Evolutionary conservation across 1,140 invertebrate genomes (phyloP).

Genomic region (Eueides isabella): DNA sequence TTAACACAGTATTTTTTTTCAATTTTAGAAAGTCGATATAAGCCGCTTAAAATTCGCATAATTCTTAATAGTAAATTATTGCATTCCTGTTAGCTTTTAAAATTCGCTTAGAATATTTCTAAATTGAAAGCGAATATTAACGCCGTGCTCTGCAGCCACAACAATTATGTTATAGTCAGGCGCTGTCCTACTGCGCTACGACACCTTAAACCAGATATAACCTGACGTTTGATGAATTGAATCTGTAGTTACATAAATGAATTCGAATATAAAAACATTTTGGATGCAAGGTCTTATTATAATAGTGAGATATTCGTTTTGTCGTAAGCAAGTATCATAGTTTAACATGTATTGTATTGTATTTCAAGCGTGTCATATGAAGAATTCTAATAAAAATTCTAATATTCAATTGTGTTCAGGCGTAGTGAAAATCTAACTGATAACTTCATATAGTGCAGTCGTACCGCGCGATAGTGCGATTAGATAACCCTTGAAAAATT

Average conservation of each 20-base stretch:
- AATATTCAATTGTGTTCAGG: constrained; percentile 22
- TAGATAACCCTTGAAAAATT: constrained; percentile 70
- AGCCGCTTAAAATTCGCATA: constrained; percentile 1
- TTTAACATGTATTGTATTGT: background rate
- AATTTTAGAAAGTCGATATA: constrained; percentile 7
- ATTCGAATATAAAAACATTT: background rate
- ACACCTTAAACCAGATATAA: too few species aligned
- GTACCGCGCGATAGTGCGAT: constrained; percentile 51
- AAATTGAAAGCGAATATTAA: too few species aligned
- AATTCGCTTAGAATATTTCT: background rate
- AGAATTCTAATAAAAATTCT: background rate
- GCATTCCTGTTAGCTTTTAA: background rate
- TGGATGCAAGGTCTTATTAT: background rate
- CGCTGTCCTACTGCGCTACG: too few species aligned
- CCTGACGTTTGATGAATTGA: too few species aligned
- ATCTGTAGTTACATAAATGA: too few species aligned
- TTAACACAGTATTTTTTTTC: constrained; percentile 2
- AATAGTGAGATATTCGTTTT: too few species aligned
- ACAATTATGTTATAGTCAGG: too few species aligned
- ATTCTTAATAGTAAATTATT: background rate
- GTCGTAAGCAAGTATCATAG: background rate
- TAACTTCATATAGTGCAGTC: constrained; percentile 34
- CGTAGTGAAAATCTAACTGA: constrained; percentile 21
- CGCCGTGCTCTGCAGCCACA: too few species aligned
- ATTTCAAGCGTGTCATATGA: background rate